phyloP scores from a whole-genome alignment of 2,113 vertebrate species.

The Coryphaenoides rupestris region DNA sequence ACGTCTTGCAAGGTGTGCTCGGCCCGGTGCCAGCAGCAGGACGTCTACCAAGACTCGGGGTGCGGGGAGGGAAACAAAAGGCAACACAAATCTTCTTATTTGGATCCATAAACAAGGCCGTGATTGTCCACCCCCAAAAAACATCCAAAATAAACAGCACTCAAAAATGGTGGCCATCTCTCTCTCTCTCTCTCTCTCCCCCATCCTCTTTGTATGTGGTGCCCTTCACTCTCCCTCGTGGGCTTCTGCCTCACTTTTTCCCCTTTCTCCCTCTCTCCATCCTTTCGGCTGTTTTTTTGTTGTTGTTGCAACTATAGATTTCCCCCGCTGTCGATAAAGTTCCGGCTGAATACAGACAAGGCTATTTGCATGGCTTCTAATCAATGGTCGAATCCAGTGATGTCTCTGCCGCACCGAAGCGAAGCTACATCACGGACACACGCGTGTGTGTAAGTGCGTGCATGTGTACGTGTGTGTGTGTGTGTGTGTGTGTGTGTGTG shows the following conservation, averaged over 20 bases:
- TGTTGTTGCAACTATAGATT: conserved; percentile 52
- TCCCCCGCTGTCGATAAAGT: conserved; percentile 36
- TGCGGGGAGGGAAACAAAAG: too few relatives aligned
- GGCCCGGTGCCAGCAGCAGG: too few relatives aligned
- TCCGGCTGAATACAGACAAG: conserved; percentile 53
- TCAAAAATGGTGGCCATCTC: too few relatives aligned
- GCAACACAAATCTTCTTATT: too few relatives aligned
- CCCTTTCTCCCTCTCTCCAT: neutral
- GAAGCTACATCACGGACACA: neutral
- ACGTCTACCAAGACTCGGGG: too few relatives aligned
- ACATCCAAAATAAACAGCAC: too few relatives aligned
- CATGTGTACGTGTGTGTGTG: neutral
- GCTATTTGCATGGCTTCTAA: conserved; percentile 44
- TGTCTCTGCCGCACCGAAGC: neutral
- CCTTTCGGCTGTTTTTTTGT: conserved; percentile 16
- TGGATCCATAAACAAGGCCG: too few relatives aligned
- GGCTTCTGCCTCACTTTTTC: neutral
- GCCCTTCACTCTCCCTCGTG: too few relatives aligned
- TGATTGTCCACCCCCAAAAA: too few relatives aligned
- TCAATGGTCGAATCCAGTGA: conserved; percentile 32
- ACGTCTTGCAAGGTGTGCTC: too few relatives aligned
- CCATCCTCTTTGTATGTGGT: too few relatives aligned
- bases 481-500: neutral
- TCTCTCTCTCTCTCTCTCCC: too few relatives aligned
- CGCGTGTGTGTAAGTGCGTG: conserved; percentile 11